Conservation (phyloP, 2,113 vertebrate species). For the Euleptes europaea region DNA sequence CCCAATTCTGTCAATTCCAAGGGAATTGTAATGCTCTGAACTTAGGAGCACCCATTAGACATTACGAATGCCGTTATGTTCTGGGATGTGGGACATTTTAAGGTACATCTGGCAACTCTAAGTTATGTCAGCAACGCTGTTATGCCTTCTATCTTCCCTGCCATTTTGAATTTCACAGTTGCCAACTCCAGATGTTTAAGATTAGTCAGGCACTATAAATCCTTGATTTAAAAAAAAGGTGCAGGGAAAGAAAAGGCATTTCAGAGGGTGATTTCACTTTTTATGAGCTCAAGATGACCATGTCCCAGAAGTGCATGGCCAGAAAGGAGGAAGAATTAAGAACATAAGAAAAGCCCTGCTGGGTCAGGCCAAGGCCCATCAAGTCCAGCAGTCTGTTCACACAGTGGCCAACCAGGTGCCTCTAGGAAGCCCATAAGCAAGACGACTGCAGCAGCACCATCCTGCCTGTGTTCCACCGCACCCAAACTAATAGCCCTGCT, state of each 20-base stretch:
- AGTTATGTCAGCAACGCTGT: not conserved
- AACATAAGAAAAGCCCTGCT: too few relatives aligned
- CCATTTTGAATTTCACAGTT: constrained; percentile 16
- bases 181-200: not conserved
- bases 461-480: too few relatives aligned
- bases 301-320: not conserved
- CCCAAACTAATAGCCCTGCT: too few relatives aligned
- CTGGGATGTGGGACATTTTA: not conserved
- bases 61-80: too few relatives aligned
- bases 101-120: not conserved
- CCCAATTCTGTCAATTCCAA: not conserved
- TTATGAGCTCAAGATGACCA: not conserved
- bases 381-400: too few relatives aligned
- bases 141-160: not conserved
- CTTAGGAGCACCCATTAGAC: not conserved
- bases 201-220: constrained; percentile 9
- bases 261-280: not conserved
- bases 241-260: not conserved
- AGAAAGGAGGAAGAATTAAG: too few relatives aligned
- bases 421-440: too few relatives aligned
- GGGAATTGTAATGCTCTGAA: not conserved
- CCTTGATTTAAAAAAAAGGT: not conserved
- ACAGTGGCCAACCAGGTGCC: too few relatives aligned
- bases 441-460: not conserved
- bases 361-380: too few relatives aligned